Evolutionary conservation across 2,888 invertebrate species (phyloP).

Genomic region (Drosophila nigricruria): DNA sequence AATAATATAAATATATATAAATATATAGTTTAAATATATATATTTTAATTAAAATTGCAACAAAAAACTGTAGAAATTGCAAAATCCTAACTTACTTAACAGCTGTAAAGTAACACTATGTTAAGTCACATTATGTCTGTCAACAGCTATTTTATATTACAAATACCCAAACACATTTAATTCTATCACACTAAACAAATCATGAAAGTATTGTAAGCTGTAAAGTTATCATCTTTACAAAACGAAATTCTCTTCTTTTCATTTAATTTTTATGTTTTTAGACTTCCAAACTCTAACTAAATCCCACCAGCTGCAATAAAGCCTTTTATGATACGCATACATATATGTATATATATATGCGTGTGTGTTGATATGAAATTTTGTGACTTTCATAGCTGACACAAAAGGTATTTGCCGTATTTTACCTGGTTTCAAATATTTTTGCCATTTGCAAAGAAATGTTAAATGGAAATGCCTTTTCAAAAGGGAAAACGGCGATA

Average conservation of each 20-base stretch:
- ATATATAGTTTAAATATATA: no score
- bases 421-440: conserved; percentile 50
- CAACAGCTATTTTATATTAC: background rate
- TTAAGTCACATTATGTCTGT: background rate
- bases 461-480: conserved; percentile 57
- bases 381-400: conserved; percentile 27
- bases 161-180: background rate
- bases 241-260: background rate
- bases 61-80: background rate
- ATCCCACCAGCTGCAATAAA: background rate
- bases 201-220: background rate
- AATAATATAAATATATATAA: background rate
- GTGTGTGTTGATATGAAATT: conserved; percentile 4
- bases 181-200: background rate
- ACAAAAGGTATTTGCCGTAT: conserved; percentile 55
- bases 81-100: background rate
- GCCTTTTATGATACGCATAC: background rate
- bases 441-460: conserved; percentile 55
- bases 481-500: conserved; percentile 40
- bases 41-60: background rate
- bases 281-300: background rate
- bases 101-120: background rate
- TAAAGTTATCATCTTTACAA: background rate
- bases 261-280: background rate
- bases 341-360: background rate